These are phyloP conservation scores for Ischnura elegans DNA, from an alignment of 2,888 invertebrate genomes.

Conservation along the genomic window DNA sequence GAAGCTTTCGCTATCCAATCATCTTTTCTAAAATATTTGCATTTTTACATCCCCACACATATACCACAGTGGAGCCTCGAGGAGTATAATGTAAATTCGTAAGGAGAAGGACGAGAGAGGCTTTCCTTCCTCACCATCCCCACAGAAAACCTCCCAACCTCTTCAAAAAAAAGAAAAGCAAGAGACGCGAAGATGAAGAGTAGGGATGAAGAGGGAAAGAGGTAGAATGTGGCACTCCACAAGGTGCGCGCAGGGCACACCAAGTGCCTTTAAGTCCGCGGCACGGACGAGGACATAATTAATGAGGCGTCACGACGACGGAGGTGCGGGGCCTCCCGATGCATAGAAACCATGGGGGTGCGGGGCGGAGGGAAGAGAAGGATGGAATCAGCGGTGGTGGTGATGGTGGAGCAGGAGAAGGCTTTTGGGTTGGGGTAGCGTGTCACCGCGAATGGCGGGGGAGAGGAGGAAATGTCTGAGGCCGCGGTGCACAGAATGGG, in stretches of 20 bases:
- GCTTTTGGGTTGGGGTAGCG: not conserved
- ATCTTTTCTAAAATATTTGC: no score
- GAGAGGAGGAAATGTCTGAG: not conserved
- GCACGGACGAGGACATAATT: conserved; percentile 48
- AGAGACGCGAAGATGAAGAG: not conserved
- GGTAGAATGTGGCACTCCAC: conserved; percentile 1
- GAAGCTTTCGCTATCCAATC: no score
- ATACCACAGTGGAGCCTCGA: not conserved
- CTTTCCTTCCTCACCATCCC: not conserved
- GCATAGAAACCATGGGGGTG: conserved; percentile 14
- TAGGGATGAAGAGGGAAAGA: not conserved
- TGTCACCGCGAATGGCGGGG: not conserved
- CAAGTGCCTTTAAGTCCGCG: conserved; percentile 41
- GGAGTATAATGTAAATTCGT: not conserved
- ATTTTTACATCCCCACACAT: not conserved
- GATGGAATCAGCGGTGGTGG: not conserved
- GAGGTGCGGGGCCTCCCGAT: conserved; percentile 19
- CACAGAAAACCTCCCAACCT: not conserved
- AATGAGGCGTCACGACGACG: conserved; percentile 58
- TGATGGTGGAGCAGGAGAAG: not conserved
- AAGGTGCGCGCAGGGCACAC: not conserved
- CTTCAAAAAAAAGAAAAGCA: no score
- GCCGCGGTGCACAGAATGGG: not conserved
- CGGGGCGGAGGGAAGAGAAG: not conserved
- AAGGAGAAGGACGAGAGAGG: no score